phyloP scores from a whole-genome alignment of 2,888 invertebrate species.

The Diogma glabrata region DNA sequence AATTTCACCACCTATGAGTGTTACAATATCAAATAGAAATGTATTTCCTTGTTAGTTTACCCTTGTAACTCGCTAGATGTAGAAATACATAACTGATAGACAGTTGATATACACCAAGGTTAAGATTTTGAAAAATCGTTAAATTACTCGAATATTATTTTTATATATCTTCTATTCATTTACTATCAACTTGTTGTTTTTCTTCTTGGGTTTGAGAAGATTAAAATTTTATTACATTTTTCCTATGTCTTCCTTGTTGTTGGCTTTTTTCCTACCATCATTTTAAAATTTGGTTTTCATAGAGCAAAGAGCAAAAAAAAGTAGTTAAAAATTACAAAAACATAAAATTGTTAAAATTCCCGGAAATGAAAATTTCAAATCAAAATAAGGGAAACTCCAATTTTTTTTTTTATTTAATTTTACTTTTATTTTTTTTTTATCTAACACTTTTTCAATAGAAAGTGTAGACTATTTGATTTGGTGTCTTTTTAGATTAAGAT shows the following conservation, averaged over 20 bases:
- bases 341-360: conserved; percentile 7
- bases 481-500: conserved; percentile 4
- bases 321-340: background rate
- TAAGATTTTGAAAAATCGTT: too few species aligned
- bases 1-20: too few species aligned
- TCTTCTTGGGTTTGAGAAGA: conserved; percentile 4
- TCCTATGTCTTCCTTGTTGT: conserved; percentile 4
- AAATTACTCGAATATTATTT: too few species aligned
- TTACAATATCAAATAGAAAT: too few species aligned
- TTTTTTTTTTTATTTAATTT: conserved; percentile 6
- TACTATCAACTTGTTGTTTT: too few species aligned
- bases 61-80: too few species aligned
- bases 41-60: too few species aligned
- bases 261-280: conserved; percentile 1
- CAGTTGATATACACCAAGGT: too few species aligned
- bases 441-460: too few species aligned
- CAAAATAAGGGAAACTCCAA: conserved; percentile 8
- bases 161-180: too few species aligned
- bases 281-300: conserved; percentile 1
- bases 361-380: conserved; percentile 8
- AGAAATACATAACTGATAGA: too few species aligned
- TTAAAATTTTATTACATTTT: conserved; percentile 9
- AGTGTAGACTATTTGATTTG: conserved; percentile 9
- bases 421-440: too few species aligned
- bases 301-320: background rate